Percentiles rank a stretch among this genome's conserved stretches.
Conservation (phyloP, 2,888 invertebrate species). For the Galerucella nymphaeae region DNA sequence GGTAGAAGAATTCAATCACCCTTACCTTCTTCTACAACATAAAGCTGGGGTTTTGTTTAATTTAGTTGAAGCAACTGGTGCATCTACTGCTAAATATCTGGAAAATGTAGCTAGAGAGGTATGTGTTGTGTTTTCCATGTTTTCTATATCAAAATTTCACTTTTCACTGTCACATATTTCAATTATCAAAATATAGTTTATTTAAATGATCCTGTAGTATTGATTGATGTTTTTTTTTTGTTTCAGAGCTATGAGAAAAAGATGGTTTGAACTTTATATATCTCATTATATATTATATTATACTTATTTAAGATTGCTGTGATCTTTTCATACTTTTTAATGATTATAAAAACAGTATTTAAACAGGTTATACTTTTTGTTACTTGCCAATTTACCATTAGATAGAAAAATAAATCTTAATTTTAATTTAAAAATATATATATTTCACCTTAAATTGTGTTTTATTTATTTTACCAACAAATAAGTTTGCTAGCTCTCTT, state of each 20-base stretch:
- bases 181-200: no score
- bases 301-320: conserved; percentile 27
- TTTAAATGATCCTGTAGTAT: not conserved
- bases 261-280: conserved; percentile 10
- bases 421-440: conserved; percentile 13
- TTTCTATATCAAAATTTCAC: not conserved
- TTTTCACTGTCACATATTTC: no score
- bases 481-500: no score
- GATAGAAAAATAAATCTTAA: conserved; percentile 17
- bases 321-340: conserved; percentile 32
- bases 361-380: conserved; percentile 19
- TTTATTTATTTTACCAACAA: conserved; percentile 10
- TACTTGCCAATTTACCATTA: conserved; percentile 23
- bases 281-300: not conserved
- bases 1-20: conserved; percentile 82
- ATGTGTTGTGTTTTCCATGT: not conserved
- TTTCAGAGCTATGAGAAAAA: conserved; percentile 32
- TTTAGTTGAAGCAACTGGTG: conserved; percentile 68
- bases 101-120: conserved; percentile 56
- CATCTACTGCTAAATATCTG: conserved; percentile 51
- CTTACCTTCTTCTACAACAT: conserved; percentile 74
- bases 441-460: conserved; percentile 22
- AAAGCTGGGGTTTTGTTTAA: conserved; percentile 72
- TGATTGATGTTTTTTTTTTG: not conserved
- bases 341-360: conserved; percentile 24